Percentiles rank a stretch among this genome's conserved stretches.
phyloP scores from a whole-genome alignment of 2,113 vertebrate genomes.

The Psittacus erithacus region DNA sequence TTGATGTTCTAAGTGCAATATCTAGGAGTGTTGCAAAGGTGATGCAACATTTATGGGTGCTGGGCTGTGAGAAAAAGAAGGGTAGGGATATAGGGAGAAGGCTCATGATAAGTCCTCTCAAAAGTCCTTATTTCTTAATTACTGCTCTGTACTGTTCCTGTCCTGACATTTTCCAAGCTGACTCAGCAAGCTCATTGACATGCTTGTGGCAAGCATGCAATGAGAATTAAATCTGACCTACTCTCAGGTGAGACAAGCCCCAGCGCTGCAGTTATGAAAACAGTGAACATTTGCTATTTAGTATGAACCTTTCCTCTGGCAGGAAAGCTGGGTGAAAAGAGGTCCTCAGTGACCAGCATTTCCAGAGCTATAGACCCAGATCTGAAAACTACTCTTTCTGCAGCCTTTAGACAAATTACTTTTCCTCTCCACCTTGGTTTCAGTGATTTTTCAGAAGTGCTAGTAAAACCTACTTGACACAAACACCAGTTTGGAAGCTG shows the following conservation, averaged over 20 bases:
- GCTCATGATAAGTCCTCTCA: neutral
- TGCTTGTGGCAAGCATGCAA: neutral
- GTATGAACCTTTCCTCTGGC: neutral
- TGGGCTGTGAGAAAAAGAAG: neutral
- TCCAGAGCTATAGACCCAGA: neutral
- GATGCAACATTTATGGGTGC: neutral
- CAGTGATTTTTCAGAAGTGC: neutral
- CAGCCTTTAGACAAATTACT: neutral
- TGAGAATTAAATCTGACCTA: neutral
- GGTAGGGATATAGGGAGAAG: accelerated
- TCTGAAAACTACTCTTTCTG: neutral
- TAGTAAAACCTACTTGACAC: neutral
- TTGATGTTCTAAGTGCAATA: neutral
- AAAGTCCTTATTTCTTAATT: neutral
- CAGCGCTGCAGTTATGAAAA: neutral
- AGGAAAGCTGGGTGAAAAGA: neutral
- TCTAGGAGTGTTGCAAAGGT: neutral
- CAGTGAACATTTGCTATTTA: neutral
- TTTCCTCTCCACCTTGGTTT: neutral
- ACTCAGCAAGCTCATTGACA: neutral
- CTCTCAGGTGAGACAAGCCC: neutral
- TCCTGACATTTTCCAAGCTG: neutral
- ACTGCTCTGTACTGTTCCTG: neutral
- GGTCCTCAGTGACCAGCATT: neutral
- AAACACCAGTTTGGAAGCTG: neutral